These are phyloP conservation scores for Amblyjoppa proteus DNA, from an alignment of 2,888 invertebrate species.

Conservation along the genomic window DNA sequence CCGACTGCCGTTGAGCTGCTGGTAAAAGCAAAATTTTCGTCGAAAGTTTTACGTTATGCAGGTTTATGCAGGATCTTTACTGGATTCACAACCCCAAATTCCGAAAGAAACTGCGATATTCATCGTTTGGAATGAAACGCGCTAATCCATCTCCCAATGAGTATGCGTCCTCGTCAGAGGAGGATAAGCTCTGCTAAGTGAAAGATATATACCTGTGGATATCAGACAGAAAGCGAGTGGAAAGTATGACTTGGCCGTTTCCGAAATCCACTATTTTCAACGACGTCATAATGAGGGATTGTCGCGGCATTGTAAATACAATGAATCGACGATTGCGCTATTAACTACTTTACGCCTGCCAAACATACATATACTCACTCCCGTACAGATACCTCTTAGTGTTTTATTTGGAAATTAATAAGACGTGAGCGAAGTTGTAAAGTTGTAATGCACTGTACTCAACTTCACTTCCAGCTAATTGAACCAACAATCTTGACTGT, in stretches of 20 bases:
- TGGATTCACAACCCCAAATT: not conserved
- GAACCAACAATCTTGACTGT: no score
- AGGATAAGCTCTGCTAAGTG: slow-evolving; percentile 49
- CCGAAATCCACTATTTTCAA: slow-evolving; percentile 10
- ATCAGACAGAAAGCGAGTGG: slow-evolving; percentile 45
- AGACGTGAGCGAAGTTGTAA: no score
- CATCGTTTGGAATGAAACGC: slow-evolving; percentile 35
- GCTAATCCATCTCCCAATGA: slow-evolving; percentile 55
- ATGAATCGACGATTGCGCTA: no score
- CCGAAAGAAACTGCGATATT: slow-evolving; percentile 51
- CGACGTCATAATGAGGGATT: no score
- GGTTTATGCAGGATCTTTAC: not conserved
- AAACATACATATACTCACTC: no score
- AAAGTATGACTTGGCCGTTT: slow-evolving; percentile 57
- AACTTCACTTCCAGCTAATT: no score
- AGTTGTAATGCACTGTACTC: no score
- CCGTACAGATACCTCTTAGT: no score
- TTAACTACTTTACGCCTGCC: no score
- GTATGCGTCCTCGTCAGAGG: slow-evolving; percentile 42
- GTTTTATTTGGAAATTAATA: no score
- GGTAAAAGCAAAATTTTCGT: not conserved
- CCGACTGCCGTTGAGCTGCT: not conserved
- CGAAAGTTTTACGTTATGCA: not conserved
- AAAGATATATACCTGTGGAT: slow-evolving; percentile 55
- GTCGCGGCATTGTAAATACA: no score